phyloP scores from a whole-genome alignment of 1,140 invertebrate species.

The honey bee (Apis mellifera) region Amel_HAv3.1 CM009941.2:10170501-10171000 shows the following conservation, averaged over 20 bases:
- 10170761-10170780: not conserved
- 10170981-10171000: not conserved
- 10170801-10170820: constrained; percentile 60
- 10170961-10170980: not conserved
- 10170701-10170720: not conserved
- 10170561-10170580: too few relatives aligned
- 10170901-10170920: not conserved
- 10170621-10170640: too few relatives aligned
- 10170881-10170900: not conserved
- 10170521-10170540: too few relatives aligned
- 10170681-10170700: not conserved
- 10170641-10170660: too few relatives aligned
- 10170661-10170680: not conserved
- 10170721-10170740: constrained; percentile 2
- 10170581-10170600: too few relatives aligned
- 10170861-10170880: constrained; percentile 14
- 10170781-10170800: not conserved
- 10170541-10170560: too few relatives aligned
- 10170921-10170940: not conserved
- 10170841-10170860: constrained; percentile 20
- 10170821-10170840: constrained; percentile 46
- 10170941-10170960: not conserved
- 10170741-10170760: not conserved
- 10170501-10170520: too few relatives aligned
- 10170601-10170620: too few relatives aligned